phyloP scores from a whole-genome alignment of 1,140 invertebrate genomes.

The Chironomus striatipennis region DNA sequence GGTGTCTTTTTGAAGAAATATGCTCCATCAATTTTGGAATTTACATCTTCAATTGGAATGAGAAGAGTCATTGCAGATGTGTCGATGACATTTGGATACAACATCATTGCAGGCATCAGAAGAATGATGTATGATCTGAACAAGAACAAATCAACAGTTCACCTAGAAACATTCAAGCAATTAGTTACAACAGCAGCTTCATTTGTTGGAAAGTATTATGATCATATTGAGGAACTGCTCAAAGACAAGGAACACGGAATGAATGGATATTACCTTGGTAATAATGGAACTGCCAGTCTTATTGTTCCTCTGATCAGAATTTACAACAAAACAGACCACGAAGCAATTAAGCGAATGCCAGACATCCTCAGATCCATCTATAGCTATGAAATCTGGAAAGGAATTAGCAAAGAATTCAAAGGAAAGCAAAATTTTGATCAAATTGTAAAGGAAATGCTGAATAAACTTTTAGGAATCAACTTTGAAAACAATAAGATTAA shows the following conservation, averaged over 20 bases:
- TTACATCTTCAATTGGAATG: not conserved
- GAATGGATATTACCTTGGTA: not conserved
- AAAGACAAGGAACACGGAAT: not conserved
- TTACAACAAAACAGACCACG: not conserved
- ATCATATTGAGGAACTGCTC: not conserved
- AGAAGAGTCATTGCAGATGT: not conserved
- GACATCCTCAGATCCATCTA: not conserved
- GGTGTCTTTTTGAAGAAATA: not conserved
- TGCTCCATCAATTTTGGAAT: not conserved
- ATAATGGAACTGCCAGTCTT: not conserved
- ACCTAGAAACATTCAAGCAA: not conserved
- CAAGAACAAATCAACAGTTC: not conserved
- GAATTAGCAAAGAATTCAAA: not conserved
- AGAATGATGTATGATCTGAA: not conserved
- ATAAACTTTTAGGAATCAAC: not conserved
- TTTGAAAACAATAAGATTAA: not conserved
- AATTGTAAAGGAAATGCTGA: not conserved
- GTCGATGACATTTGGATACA: not conserved
- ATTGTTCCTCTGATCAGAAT: not conserved
- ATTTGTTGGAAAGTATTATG: not conserved
- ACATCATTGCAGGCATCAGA: not conserved
- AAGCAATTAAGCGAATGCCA: not conserved
- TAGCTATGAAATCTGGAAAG: slow-evolving; percentile 7
- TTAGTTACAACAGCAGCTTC: not conserved
- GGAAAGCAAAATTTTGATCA: not conserved